Evolutionary conservation across 2,113 vertebrate genomes (phyloP).

Genomic region (Alosa alosa): DNA sequence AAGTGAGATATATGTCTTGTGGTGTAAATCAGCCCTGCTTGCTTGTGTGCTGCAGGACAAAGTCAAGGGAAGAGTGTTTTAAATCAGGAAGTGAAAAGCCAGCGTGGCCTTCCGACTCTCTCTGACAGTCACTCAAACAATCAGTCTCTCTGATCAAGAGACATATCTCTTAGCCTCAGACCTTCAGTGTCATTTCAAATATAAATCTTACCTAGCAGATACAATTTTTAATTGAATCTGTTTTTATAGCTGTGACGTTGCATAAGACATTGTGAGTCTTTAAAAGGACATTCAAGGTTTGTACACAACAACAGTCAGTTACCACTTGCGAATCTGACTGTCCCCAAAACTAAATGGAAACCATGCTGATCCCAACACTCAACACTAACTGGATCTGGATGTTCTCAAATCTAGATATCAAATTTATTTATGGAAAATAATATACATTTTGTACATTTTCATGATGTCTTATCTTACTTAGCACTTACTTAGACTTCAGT

Average conservation of each 20-base stretch:
- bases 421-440: no score
- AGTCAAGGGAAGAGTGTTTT: constrained; percentile 67
- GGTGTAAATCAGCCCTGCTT: not conserved
- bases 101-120: constrained; percentile 61
- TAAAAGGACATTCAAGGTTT: not conserved
- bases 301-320: not conserved
- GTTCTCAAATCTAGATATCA: no score
- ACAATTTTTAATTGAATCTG: constrained; percentile 67
- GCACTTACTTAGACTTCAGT: no score
- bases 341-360: not conserved
- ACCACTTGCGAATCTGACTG: not conserved
- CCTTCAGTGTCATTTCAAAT: constrained; percentile 53
- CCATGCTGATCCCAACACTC: not conserved
- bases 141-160: constrained; percentile 52
- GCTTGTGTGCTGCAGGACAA: constrained; percentile 47
- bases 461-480: no score
- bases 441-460: no score
- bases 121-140: constrained; percentile 60
- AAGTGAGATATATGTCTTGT: constrained; percentile 53
- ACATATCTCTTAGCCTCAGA: constrained; percentile 46
- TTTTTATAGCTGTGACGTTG: not conserved
- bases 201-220: constrained; percentile 57
- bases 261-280: not conserved
- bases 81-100: constrained; percentile 65
- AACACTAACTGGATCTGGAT: not conserved